Evolutionary conservation across 2,888 invertebrate species (phyloP).

Genomic region (Scaptomyza reducta): DNA sequence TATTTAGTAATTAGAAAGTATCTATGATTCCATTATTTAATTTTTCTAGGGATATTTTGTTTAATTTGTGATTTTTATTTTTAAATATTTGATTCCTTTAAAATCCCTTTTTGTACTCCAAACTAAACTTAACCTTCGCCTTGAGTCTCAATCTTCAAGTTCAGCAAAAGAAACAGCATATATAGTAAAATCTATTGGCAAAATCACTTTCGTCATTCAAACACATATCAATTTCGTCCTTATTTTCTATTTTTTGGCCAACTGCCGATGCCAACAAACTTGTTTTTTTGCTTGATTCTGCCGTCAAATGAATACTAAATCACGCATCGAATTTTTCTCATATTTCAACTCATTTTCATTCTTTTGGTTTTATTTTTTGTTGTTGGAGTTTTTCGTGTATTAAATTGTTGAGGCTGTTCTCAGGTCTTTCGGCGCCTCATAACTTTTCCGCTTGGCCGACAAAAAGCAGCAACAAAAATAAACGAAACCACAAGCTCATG

Average conservation of each 20-base stretch:
- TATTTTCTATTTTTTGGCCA: background rate
- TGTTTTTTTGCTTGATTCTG: background rate
- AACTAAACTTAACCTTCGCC: background rate
- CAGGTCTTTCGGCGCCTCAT: conserved; percentile 55
- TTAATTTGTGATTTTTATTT: no score
- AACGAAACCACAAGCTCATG: conserved; percentile 9
- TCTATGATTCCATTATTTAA: no score
- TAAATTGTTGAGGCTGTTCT: conserved; percentile 42
- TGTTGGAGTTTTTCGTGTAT: conserved; percentile 3
- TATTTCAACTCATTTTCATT: background rate
- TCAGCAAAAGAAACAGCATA: background rate
- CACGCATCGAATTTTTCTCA: conserved; percentile 17
- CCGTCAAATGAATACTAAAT: conserved; percentile 29
- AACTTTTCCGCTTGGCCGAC: conserved; percentile 54
- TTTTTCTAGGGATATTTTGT: no score
- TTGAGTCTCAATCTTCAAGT: background rate
- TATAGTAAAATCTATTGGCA: background rate
- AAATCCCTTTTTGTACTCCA: no score
- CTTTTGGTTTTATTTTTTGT: background rate
- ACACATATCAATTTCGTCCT: background rate
- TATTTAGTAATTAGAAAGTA: no score
- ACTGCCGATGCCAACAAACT: conserved; percentile 1
- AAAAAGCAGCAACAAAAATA: conserved; percentile 21
- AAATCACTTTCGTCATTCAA: background rate
- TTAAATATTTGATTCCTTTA: no score